Evolutionary conservation across 2,113 vertebrate genomes (phyloP), one percentile per base, ranked within the genome.

Genomic region (Nasalis larvatus): DNA sequence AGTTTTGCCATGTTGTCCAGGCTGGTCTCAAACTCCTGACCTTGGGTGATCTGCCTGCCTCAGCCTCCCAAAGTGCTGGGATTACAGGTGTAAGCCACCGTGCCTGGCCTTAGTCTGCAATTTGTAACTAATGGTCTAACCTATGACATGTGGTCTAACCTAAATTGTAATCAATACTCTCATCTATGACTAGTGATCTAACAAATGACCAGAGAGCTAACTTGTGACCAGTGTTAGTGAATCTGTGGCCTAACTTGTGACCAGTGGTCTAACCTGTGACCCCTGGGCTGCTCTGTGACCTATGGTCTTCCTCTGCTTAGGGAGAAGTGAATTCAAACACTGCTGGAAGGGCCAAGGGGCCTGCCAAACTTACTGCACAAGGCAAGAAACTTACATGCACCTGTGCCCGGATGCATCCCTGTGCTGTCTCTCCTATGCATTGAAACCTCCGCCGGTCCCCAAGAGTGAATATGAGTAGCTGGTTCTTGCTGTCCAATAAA

Each of bases 301-400:
- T 74, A 16, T 83, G 52, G 35, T 83, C 25, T 95, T 98, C 82
- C 30, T 89, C 40, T 88, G 37, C 68, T 1, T 10, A 98, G 97
- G 97, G 91, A 97, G 74, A 88, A 87, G 89, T 84, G 97, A 97
- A 77, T 98, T 98, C 91, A 97, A 95, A 76, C 69, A 95, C 27
- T 98, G 97, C 49, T 97, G 97, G 97, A 97, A 91, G 2, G 97
- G 97, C 58, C 95, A 96, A 42, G 97, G 97, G 80, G 91, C 91
- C 91, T 98, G 97, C 80, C 74, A 91, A 35, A 56, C 52, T 10
- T 98, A 95, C 83, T 97, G 97, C 66, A 85, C 49, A 0, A 89
- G 21, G 45, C 81, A 92, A 3, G 97, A 98, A 77, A 10, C 89
- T 80, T 98, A 81, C 83, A 91, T 97, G 74, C 93, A 98, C 30